Conservation (phyloP, 1,140 invertebrate species). For the Chironomus tepperi region DNA sequence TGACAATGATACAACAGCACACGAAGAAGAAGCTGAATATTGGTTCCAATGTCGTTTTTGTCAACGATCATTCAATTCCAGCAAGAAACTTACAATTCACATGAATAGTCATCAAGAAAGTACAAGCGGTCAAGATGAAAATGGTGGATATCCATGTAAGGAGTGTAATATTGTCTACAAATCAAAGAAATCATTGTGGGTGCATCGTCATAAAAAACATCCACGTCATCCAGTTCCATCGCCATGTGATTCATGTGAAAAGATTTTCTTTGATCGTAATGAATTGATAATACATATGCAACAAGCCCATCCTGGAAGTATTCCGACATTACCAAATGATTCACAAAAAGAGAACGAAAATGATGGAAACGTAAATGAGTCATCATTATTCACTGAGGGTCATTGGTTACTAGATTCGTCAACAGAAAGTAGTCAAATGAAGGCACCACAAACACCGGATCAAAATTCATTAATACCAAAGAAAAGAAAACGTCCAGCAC, state of each 20-base stretch:
- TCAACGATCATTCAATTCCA: conserved; percentile 38
- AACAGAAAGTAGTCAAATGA: conserved; percentile 37
- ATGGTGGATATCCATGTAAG: conserved; percentile 39
- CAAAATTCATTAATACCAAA: conserved; percentile 28
- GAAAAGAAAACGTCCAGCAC: background rate
- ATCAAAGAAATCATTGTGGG: conserved; percentile 39
- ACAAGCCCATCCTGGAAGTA: conserved; percentile 24
- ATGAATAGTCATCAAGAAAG: conserved; percentile 38
- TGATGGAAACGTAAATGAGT: background rate
- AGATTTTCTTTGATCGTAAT: conserved; percentile 38
- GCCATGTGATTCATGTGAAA: conserved; percentile 36
- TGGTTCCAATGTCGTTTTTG: conserved; percentile 40
- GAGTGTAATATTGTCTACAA: conserved; percentile 40
- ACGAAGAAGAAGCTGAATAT: background rate
- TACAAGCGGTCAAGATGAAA: conserved; percentile 31
- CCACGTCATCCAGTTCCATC: conserved; percentile 37
- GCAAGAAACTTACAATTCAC: conserved; percentile 40
- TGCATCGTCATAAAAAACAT: conserved; percentile 41
- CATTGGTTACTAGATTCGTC: conserved; percentile 28
- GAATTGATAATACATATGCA: conserved; percentile 37
- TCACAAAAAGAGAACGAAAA: conserved; percentile 27
- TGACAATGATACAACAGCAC: background rate
- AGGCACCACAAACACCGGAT: conserved; percentile 31
- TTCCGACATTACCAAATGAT: conserved; percentile 28
- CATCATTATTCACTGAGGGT: conserved; percentile 26